Base-by-base conservation (phyloP, 2,113 vertebrate genomes). In the Psittacula cyanocephala region DNA sequence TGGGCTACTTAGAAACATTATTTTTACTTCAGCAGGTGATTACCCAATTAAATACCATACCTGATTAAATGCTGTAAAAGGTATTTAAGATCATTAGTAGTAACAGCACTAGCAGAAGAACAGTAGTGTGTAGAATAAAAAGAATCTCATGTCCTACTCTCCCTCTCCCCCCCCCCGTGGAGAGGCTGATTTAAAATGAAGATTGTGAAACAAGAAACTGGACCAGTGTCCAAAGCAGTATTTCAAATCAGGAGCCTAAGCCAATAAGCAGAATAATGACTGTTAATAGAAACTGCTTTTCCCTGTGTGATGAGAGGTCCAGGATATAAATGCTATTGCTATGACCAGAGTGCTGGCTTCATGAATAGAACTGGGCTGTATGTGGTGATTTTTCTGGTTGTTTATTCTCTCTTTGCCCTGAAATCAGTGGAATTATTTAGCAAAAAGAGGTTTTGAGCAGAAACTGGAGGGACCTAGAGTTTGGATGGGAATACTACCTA, bases 391-490 rank as follows among this genome's bases (percentile, higher is more conserved):
- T 65, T 70, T 53, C 17, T 53, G 37, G 18, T 77, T 85, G 35
- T 80, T 91, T 83, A 28, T n/a, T 77, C 29, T 72, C 76, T 19
- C 59, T 81, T 93, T 70, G 68, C 71, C 53, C 59, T 83, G 88
- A 63, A 92, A 86, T 93, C 49, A 86, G 9, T 63, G 37, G 76
- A 86, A 88, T 94, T 90, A n/a, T 88, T 93, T 53, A 86, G 71
- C 46, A 88, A 59, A 90, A 92, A 49, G 35, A 52, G 17, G 4
- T 80, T 83, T 55, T 67, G 76, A 83, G 64, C 28, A 29, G 60
- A 83, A 86, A 53, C 23, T 1, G 6, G 10, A 28, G 25, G 31
- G 25, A 62, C 24, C 37, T 86, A 55, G 31, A 37, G 43, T 82
- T 60, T 79, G 43, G 46, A 52, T 46, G 11, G 28, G 22, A 72